Evolutionary conservation across 2,797 vertebrate genomes (phyloP).

Genomic region (Odontamblyopus lacepedii): DNA sequence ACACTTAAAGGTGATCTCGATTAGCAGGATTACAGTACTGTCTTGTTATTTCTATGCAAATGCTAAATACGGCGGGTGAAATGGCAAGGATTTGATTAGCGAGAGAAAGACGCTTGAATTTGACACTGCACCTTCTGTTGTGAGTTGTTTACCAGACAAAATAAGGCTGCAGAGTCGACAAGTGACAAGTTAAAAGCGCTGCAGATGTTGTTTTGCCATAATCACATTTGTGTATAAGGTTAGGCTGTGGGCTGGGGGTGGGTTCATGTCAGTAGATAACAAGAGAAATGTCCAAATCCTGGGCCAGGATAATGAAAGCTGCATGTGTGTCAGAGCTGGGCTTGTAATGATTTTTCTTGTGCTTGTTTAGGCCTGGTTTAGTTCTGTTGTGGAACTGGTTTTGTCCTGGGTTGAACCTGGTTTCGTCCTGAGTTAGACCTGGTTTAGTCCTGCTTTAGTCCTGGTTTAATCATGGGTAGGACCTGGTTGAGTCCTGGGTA

Average conservation of each 20-base stretch:
- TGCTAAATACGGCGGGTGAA: not conserved
- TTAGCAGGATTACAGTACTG: not conserved
- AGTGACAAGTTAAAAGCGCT: not conserved
- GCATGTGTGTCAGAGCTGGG: not conserved
- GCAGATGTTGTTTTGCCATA: conserved; percentile 3
- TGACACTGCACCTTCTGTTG: conserved; percentile 3
- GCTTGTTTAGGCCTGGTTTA: not conserved
- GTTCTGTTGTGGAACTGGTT: too few relatives aligned
- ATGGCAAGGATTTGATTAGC: not conserved
- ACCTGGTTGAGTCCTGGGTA: too few relatives aligned
- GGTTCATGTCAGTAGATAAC: not conserved
- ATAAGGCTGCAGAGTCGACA: not conserved
- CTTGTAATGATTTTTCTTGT: not conserved
- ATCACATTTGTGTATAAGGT: conserved; percentile 6
- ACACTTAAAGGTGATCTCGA: conserved; percentile 9
- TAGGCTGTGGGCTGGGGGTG: not conserved
- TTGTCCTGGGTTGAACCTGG: too few relatives aligned
- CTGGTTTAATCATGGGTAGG: too few relatives aligned
- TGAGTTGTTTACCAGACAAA: not conserved
- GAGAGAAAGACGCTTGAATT: not conserved
- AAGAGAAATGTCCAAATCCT: not conserved
- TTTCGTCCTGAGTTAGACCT: too few relatives aligned
- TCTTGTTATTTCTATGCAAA: not conserved
- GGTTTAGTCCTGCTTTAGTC: too few relatives aligned
- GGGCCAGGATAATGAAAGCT: not conserved